Percentiles rank a stretch among this genome's conserved stretches.
These are phyloP conservation scores for Gymnogyps californianus DNA, from an alignment of 2,113 vertebrate species.

Conservation along the genomic window DNA sequence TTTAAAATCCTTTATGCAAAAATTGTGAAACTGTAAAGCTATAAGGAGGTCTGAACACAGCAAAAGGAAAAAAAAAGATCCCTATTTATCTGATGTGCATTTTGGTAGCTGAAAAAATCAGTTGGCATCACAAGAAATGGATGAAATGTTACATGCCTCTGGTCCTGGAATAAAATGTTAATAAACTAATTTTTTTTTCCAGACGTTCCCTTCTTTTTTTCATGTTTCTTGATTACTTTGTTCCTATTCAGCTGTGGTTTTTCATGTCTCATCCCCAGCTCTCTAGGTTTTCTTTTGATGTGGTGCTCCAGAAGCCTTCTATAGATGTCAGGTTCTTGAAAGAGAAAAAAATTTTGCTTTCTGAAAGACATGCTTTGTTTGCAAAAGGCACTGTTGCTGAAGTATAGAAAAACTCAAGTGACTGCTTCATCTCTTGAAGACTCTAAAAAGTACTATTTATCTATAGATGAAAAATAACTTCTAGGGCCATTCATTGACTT, in stretches of 20 bases:
- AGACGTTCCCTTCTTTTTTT: background rate
- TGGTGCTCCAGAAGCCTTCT: conserved; percentile 8
- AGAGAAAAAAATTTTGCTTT: conserved; percentile 12
- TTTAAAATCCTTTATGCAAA: background rate
- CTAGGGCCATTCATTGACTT: background rate
- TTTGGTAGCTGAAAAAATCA: background rate
- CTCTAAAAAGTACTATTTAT: background rate
- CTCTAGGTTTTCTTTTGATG: conserved; percentile 32
- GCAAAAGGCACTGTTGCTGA: background rate
- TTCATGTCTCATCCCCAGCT: background rate
- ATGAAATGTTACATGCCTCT: background rate
- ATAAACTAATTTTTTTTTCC: background rate
- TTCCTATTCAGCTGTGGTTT: background rate
- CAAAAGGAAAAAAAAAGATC: background rate
- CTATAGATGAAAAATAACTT: background rate
- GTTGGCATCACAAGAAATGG: background rate
- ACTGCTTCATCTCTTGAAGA: background rate
- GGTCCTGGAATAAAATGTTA: background rate
- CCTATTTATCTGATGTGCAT: background rate
- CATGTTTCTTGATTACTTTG: background rate
- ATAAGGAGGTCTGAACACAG: background rate
- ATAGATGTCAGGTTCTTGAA: conserved; percentile 14
- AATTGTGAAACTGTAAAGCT: background rate
- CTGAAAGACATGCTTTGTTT: background rate
- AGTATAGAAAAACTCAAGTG: background rate